These are phyloP conservation scores for Cololabis saira DNA, from an alignment of 2,113 vertebrate genomes.

Conservation along the genomic window DNA sequence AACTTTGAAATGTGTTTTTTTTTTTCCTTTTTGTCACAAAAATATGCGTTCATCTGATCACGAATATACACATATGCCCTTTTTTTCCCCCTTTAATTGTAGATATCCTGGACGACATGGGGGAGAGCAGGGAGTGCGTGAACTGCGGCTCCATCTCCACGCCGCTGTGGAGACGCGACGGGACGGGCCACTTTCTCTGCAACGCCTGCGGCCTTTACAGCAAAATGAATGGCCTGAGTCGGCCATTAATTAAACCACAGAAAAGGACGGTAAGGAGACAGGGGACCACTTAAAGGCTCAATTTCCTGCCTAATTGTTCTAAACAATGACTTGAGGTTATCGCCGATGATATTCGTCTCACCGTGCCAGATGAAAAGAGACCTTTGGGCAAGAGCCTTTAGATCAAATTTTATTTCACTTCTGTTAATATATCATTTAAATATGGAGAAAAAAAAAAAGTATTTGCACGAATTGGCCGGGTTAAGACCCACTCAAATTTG, in stretches of 20 bases:
- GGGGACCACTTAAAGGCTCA: constrained; percentile 49
- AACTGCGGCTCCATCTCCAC: constrained; percentile 99
- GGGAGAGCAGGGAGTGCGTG: constrained; percentile 95
- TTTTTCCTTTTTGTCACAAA: background rate
- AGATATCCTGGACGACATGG: constrained; percentile 95
- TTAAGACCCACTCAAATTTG: too few relatives aligned
- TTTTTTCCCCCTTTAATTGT: constrained; percentile 42
- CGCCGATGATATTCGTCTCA: constrained; percentile 17
- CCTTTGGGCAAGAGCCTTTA: background rate
- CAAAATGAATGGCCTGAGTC: constrained; percentile 99
- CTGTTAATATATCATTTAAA: too few relatives aligned
- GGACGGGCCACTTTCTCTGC: constrained; percentile 98
- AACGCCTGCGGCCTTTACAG: constrained; percentile 99
- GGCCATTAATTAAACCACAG: constrained; percentile 97
- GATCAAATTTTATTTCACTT: background rate
- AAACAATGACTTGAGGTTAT: constrained; percentile 55
- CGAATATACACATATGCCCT: background rate
- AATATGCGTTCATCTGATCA: background rate
- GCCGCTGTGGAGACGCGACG: constrained; percentile 96
- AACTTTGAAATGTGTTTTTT: too few relatives aligned
- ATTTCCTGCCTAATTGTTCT: constrained; percentile 65
- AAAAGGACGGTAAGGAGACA: constrained; percentile 93
- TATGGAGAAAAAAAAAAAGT: too few relatives aligned
- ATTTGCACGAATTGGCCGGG: too few relatives aligned
- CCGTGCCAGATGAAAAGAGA: background rate